These are phyloP conservation scores for Tricholauxania praeusta DNA, from an alignment of 2,888 invertebrate genomes.

Conservation along the genomic window DNA sequence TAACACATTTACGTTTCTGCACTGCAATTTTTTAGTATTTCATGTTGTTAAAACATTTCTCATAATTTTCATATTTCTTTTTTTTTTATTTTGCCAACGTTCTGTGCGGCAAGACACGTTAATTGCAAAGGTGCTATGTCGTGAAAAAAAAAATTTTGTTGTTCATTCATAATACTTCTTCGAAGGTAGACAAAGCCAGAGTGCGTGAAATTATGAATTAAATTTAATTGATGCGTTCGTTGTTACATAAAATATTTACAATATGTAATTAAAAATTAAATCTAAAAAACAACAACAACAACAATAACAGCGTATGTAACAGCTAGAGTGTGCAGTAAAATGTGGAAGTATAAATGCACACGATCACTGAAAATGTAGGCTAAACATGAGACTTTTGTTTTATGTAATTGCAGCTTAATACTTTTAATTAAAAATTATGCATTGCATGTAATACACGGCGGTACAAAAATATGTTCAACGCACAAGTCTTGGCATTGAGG, in stretches of 20 bases:
- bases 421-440: too few species aligned
- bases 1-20: too few species aligned
- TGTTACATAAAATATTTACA: conserved; percentile 27
- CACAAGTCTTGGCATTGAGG: too few species aligned
- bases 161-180: background rate
- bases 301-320: conserved; percentile 2
- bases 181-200: background rate
- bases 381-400: background rate
- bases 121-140: conserved; percentile 6
- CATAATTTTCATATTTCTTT: background rate
- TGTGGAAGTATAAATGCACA: background rate
- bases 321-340: conserved; percentile 3
- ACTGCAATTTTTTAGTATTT: background rate
- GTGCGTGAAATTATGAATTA: conserved; percentile 31
- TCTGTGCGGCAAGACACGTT: conserved; percentile 16
- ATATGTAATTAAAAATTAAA: background rate
- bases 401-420: background rate
- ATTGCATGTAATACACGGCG: too few species aligned
- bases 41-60: background rate
- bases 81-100: conserved; percentile 4
- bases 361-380: background rate
- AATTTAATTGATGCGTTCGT: conserved; percentile 22
- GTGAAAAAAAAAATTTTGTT: background rate
- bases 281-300: background rate
- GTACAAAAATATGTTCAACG: too few species aligned